These are phyloP conservation scores for Campoletis sonorensis DNA, from an alignment of 1,140 invertebrate species.

Conservation along the genomic window DNA sequence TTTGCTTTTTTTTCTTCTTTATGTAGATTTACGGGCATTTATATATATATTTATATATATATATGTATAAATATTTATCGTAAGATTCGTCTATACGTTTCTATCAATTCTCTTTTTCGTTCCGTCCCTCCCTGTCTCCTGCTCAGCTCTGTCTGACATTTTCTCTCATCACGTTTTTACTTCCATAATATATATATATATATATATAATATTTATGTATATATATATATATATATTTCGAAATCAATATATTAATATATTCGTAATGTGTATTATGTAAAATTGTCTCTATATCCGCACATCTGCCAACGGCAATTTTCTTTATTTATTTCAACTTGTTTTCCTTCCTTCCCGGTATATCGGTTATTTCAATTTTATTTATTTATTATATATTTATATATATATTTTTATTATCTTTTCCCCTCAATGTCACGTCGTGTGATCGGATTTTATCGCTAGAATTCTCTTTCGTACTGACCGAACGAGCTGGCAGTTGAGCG, in stretches of 20 bases:
- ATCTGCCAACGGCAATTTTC: conserved; percentile 10
- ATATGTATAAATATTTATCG: background rate
- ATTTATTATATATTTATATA: background rate
- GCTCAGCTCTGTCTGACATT: too few species aligned
- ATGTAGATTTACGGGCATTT: background rate
- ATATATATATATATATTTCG: too few species aligned
- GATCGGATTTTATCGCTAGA: conserved; percentile 10
- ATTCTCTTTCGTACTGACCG: background rate
- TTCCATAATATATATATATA: background rate
- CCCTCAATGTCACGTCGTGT: background rate
- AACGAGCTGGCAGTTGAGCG: conserved; percentile 23
- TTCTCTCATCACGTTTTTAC: too few species aligned
- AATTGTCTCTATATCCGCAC: conserved; percentile 20
- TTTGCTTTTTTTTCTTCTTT: background rate
- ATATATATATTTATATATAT: background rate
- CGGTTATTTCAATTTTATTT: too few species aligned
- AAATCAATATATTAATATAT: conserved; percentile 23
- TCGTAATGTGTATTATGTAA: conserved; percentile 4
- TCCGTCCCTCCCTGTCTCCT: background rate
- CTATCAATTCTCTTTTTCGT: background rate
- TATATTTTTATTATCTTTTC: background rate
- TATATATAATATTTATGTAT: too few species aligned
- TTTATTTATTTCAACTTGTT: background rate
- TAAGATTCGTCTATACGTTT: conserved; percentile 58
- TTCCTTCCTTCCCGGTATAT: conserved; percentile 24